phyloP scores from a whole-genome alignment of 2,888 invertebrate species.

The Pachycephus smyrnensis region DNA sequence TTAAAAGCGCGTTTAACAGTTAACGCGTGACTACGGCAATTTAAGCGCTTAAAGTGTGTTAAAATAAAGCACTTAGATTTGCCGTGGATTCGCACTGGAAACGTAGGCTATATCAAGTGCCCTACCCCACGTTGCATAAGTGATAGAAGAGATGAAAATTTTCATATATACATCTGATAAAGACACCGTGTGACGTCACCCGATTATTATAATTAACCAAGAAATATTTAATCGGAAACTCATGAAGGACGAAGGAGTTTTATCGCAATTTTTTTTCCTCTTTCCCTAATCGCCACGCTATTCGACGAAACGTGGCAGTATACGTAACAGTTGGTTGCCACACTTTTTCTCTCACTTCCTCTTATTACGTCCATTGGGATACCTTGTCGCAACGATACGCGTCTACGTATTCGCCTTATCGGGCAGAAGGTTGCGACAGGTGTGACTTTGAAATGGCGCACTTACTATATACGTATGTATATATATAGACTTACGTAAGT shows the following conservation, averaged over 20 bases:
- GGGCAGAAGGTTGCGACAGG: not conserved
- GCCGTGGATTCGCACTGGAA: not conserved
- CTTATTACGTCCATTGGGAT: not conserved
- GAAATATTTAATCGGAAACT: not conserved
- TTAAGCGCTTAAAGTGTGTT: not conserved
- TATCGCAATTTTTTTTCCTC: too few species aligned
- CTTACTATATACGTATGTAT: not conserved
- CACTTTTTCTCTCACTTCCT: not conserved
- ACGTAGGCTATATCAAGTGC: not conserved
- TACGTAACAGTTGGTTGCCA: not conserved
- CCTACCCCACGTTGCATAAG: too few species aligned
- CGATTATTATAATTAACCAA: not conserved
- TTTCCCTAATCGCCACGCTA: too few species aligned
- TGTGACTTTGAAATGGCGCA: conserved; percentile 7
- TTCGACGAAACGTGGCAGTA: not conserved
- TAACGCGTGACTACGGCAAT: not conserved
- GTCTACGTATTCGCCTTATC: conserved; percentile 1
- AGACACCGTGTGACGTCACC: not conserved
- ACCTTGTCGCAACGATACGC: not conserved
- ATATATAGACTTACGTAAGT: not conserved
- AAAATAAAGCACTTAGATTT: not conserved
- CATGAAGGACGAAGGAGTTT: too few species aligned
- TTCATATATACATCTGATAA: too few species aligned
- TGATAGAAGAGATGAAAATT: too few species aligned
- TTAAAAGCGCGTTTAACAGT: not conserved